Evolutionary conservation across 2,797 vertebrate species (phyloP), one percentile per base, ranked within the genome.

Genomic region (Rhinella marina): DNA sequence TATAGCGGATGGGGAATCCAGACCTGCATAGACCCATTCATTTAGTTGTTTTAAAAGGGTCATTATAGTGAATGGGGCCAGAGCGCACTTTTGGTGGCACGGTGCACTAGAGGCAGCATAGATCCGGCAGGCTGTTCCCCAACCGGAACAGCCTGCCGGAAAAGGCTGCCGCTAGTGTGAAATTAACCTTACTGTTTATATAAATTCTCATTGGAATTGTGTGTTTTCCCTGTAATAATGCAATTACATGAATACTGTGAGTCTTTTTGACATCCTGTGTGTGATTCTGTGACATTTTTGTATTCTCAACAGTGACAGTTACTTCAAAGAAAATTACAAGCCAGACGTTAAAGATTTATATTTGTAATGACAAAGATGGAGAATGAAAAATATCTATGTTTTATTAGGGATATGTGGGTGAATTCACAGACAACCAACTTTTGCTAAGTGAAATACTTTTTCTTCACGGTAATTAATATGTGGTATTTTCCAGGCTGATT

Each of bases 381-480:
- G 48, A 48, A n/a, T 75, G 72, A 75, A 75, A 75, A 54, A 77
- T 72, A n/a, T 72, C 27, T 70, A 16, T 83, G 81, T 83, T 83
- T 52, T 83, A 72, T 83, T 83, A 83, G 81, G 50, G 81, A 83
- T 83, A 83, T 83, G 66, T 57, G 81, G 81, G 81, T 83, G 64
- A 83, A 83, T 72, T 83, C 64, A 72, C 25, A 83, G 81, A 83
- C 64, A 72, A 56, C 25, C 27, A 7, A 32, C 19, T 52, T 82
- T 68, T 68, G 19, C 50, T 52, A 82, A 66, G 32, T 48, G 6
- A 64, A 85, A 61, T 64, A 75, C 70, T 56, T 62, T 77, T 84
- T 85, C 72, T 78, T 83, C 81, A 82, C 52, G 62, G 81, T 82
- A 82, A 82, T 82, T 17, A 82, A 56, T 82, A 68, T 70, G 50